These are phyloP conservation scores for Lasioglossum lativentre DNA, from an alignment of 2,888 invertebrate genomes.

Conservation along the genomic window DNA sequence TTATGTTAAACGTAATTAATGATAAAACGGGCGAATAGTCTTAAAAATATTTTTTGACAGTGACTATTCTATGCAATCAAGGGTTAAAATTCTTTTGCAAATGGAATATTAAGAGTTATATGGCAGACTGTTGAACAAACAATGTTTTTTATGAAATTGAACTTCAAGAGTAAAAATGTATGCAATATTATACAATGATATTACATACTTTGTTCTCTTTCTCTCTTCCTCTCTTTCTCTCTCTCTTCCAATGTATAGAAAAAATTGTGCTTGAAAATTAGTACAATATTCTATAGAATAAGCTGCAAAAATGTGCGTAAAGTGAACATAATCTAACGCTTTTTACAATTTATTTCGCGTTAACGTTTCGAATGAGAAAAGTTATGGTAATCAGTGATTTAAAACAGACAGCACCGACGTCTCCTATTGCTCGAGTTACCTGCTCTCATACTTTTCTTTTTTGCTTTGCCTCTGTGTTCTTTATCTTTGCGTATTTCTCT, in stretches of 20 bases:
- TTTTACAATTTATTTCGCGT: conserved; percentile 79
- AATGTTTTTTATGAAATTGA: conserved; percentile 64
- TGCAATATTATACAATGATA: conserved; percentile 75
- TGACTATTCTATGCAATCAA: conserved; percentile 67
- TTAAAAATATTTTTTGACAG: conserved; percentile 31
- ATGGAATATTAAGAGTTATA: conserved; percentile 67
- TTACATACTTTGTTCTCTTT: conserved; percentile 68
- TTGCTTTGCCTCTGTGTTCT: conserved; percentile 91
- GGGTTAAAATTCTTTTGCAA: conserved; percentile 69
- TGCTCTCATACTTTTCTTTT: conserved; percentile 85
- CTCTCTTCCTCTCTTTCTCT: conserved; percentile 25
- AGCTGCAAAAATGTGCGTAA: conserved; percentile 81
- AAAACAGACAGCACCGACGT: conserved; percentile 82
- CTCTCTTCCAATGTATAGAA: conserved; percentile 67
- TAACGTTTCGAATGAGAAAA: conserved; percentile 71
- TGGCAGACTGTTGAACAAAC: conserved; percentile 68
- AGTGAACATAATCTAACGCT: conserved; percentile 80
- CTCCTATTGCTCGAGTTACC: conserved; percentile 80
- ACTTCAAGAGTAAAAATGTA: conserved; percentile 74
- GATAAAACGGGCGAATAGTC: conserved; percentile 30
- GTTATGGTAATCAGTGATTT: conserved; percentile 71
- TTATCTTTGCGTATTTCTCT: conserved; percentile 98
- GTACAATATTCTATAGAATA: conserved; percentile 74
- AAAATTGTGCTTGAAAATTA: conserved; percentile 77
- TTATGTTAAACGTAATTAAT: conserved; percentile 31